Evolutionary conservation across 2,797 vertebrate genomes (phyloP).

Genomic region (Fistularia commersonii): DNA sequence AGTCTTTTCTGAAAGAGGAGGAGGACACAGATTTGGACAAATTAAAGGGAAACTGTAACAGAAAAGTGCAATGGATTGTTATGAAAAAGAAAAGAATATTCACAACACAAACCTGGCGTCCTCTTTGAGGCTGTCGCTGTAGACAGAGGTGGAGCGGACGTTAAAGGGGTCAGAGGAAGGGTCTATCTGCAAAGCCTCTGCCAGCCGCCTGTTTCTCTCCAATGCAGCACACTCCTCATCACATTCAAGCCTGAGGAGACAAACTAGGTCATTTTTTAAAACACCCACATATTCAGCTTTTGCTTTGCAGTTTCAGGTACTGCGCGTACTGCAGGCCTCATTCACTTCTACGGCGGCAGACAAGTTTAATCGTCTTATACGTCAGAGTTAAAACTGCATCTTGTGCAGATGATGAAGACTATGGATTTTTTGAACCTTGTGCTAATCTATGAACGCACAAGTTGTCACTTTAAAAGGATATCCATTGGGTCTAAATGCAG

Average conservation of each 20-base stretch:
- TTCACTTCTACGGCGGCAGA: no score
- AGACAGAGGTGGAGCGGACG: constrained; percentile 81
- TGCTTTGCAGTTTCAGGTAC: background rate
- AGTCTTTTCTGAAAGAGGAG: constrained; percentile 84
- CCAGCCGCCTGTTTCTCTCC: constrained; percentile 92
- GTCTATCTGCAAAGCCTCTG: constrained; percentile 92
- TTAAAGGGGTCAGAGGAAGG: constrained; percentile 90
- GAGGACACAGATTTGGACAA: background rate
- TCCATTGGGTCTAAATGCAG: no score
- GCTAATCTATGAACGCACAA: no score
- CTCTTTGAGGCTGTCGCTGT: constrained; percentile 92
- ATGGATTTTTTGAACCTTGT: no score
- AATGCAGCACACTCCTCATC: constrained; percentile 91
- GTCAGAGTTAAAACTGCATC: no score
- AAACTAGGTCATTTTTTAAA: background rate
- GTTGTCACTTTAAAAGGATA: no score
- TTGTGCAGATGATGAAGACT: no score
- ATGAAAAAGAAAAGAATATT: background rate
- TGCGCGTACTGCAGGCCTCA: no score
- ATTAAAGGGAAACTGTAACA: background rate
- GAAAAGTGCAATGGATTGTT: background rate
- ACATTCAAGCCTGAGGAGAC: constrained; percentile 82
- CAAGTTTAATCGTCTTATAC: no score
- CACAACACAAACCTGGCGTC: constrained; percentile 82
- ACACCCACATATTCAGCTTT: background rate